phyloP scores from a whole-genome alignment of 2,888 invertebrate genomes.

The Lampropteryx suffumata region DNA sequence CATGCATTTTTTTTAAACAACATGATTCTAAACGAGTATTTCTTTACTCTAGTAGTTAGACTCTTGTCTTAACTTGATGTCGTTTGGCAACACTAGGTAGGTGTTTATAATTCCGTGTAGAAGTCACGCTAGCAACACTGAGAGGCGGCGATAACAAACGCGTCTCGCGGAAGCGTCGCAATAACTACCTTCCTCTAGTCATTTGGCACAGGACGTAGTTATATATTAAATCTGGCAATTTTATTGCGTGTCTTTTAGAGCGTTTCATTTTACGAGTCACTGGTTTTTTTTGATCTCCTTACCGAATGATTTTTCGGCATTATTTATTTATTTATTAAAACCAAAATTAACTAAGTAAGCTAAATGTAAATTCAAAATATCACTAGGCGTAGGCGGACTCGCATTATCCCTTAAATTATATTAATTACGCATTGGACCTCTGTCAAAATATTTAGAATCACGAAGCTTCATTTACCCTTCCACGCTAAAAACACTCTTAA shows the following conservation, averaged over 20 bases:
- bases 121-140: no score
- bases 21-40: no score
- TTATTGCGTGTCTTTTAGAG: not conserved
- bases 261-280: not conserved
- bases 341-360: no score
- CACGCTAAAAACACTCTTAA: conserved; percentile 4
- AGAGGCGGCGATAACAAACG: conserved; percentile 9
- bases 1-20: no score
- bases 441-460: conserved; percentile 13
- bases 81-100: no score
- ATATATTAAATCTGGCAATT: not conserved
- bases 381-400: not conserved
- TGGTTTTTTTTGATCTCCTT: no score
- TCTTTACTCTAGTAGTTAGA: no score
- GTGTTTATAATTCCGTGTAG: no score
- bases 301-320: no score
- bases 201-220: conserved; percentile 11
- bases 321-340: no score
- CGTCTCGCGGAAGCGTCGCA: not conserved
- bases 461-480: not conserved
- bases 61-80: no score
- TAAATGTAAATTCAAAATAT: conserved; percentile 5
- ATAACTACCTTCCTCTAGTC: conserved; percentile 10
- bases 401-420: conserved; percentile 12
- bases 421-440: conserved; percentile 16